Conservation (phyloP, 1,140 invertebrate genomes). For the Drosophila kurseongensis region DNA sequence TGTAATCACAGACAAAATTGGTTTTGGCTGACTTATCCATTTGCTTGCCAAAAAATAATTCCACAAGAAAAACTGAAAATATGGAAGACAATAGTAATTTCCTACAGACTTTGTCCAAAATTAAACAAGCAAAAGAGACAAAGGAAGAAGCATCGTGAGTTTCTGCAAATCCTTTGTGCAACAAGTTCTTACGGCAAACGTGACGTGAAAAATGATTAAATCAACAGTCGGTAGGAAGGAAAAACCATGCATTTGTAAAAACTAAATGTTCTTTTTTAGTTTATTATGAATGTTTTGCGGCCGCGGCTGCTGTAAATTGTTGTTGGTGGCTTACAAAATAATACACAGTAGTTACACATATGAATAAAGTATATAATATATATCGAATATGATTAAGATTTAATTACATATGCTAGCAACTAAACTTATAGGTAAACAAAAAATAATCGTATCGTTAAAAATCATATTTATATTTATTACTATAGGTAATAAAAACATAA, state of each 20-base stretch:
- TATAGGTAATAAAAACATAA: constrained; percentile 28
- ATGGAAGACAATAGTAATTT: no score
- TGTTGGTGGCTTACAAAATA: constrained; percentile 47
- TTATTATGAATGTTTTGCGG: constrained; percentile 54
- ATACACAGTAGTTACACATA: constrained; percentile 48
- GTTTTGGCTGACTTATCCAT: no score
- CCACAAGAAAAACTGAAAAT: no score
- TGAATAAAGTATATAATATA: constrained; percentile 54
- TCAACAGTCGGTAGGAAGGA: background rate
- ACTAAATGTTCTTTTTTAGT: constrained; percentile 55
- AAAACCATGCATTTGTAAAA: constrained; percentile 33
- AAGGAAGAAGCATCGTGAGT: background rate
- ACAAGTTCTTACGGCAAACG: background rate
- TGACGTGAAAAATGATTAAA: background rate
- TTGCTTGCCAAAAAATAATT: no score
- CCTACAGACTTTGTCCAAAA: no score
- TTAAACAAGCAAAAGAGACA: no score
- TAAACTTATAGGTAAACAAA: constrained; percentile 32
- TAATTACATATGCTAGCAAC: constrained; percentile 38
- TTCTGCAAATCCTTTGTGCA: background rate
- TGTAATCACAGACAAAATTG: no score
- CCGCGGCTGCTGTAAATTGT: constrained; percentile 34
- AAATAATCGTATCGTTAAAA: constrained; percentile 31
- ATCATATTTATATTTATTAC: constrained; percentile 16
- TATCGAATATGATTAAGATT: constrained; percentile 41